Conservation (phyloP, 2,888 invertebrate species). For the Lordiphosa fenestrarum region DNA sequence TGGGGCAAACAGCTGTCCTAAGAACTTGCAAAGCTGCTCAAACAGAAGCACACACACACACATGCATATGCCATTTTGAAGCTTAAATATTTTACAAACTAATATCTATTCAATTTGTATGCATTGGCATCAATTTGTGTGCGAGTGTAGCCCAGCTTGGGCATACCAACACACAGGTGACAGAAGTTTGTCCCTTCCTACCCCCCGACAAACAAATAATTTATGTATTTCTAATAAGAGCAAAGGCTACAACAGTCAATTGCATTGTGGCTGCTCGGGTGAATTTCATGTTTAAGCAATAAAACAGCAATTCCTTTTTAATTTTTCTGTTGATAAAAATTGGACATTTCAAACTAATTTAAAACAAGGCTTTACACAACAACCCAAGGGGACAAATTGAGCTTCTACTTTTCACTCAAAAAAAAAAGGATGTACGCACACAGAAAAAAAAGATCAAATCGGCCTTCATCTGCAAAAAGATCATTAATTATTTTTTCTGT, state of each 20-base stretch:
- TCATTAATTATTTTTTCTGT: too few species aligned
- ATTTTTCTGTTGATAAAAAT: background rate
- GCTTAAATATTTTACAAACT: slow-evolving; percentile 67
- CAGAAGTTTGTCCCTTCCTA: slow-evolving; percentile 24
- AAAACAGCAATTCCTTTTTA: background rate
- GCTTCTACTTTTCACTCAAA: too few species aligned
- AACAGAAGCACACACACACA: slow-evolving; percentile 6
- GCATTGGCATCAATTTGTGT: slow-evolving; percentile 50
- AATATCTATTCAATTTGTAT: slow-evolving; percentile 71
- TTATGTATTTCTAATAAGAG: slow-evolving; percentile 60
- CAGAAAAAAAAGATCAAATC: too few species aligned
- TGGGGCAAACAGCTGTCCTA: slow-evolving; percentile 26
- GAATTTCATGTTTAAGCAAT: too few species aligned
- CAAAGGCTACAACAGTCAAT: slow-evolving; percentile 34
- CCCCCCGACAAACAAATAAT: slow-evolving; percentile 36
- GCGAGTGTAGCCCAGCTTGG: slow-evolving; percentile 24
- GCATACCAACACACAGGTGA: slow-evolving; percentile 46
- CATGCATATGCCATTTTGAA: slow-evolving; percentile 42
- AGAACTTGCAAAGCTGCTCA: slow-evolving; percentile 18
- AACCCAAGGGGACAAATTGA: too few species aligned
- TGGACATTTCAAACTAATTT: too few species aligned
- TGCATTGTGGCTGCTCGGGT: background rate
- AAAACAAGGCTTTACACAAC: too few species aligned
- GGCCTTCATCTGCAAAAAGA: too few species aligned
- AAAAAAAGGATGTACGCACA: too few species aligned